Evolutionary conservation across 2,113 vertebrate species (phyloP), one percentile per base, ranked within the genome.

Genomic region (Polyodon spathula): DNA sequence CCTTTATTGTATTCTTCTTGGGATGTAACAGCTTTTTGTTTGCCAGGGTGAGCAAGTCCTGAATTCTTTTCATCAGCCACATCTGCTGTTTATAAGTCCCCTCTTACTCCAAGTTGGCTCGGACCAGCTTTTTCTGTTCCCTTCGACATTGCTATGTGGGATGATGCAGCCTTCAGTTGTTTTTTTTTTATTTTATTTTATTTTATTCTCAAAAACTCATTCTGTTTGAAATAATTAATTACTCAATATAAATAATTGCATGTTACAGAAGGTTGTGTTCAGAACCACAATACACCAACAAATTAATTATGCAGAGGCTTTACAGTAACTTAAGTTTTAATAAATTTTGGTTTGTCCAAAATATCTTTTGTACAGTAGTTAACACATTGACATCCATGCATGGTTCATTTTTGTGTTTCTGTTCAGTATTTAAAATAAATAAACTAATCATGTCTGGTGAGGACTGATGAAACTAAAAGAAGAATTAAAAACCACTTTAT

Each of bases 71-170:
- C 10, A 51, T 55, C 56, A 14, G 40, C 48, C 56, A 67, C 65
- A 63, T 67, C 65, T 67, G 65, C 41, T 63, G 6, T 43, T 59
- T 27, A 59, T 67, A 59, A 63, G 12, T 54, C 56, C 56, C 56
- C 37, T 39, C 43, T 54, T 11, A 14, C 55, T 50, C 8, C 12
- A 16, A 27, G 56, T 40, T 4, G 7, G 56, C 54, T 27, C 16
- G 56, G 50, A 40, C 46, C 56, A 54, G 46, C 58, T 9, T 2
- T 4, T 43, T 39, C 52, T 50, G 37, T 43, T 39, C 62, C 12
- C 16, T 51, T 3, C 16, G 8, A 14, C 40, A 10, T 5, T 39
- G 37, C 14, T 9, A n/a, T 59, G 63, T 64, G 41, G 63, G 57
- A 64, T n/a, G 57, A 59, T 53, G 56, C 56, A n/a, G 16, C 9